A percentile compares a stretch with the other conserved stretches of the same genome.
These are phyloP conservation scores for Tretioscincus oriximinensis DNA, from an alignment of 2,113 vertebrate genomes.

Conservation along the genomic window DNA sequence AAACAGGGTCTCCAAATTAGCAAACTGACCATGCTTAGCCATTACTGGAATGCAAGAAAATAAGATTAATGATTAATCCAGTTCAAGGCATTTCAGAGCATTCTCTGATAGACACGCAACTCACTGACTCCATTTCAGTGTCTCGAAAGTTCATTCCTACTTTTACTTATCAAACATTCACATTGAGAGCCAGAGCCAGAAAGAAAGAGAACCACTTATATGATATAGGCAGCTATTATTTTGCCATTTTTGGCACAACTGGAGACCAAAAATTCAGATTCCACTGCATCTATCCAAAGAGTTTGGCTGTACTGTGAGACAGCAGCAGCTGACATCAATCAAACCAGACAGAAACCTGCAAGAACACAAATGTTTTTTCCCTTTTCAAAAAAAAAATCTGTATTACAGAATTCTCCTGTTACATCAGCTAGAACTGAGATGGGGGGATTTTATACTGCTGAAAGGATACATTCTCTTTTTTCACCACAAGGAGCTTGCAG, in stretches of 20 bases:
- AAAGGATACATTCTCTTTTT: too few relatives aligned
- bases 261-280: slow-evolving; percentile 59
- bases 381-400: slow-evolving; percentile 13
- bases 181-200: slow-evolving; percentile 27
- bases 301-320: slow-evolving; percentile 56
- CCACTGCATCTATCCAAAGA: slow-evolving; percentile 66
- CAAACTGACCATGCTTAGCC: slow-evolving; percentile 22
- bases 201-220: slow-evolving; percentile 54
- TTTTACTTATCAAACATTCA: slow-evolving; percentile 44
- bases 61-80: slow-evolving; percentile 53
- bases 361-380: slow-evolving; percentile 39
- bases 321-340: slow-evolving; percentile 74
- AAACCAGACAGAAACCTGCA: slow-evolving; percentile 53
- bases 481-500: too few relatives aligned
- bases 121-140: slow-evolving; percentile 44
- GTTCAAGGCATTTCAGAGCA: slow-evolving; percentile 44
- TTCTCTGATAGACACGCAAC: slow-evolving; percentile 32
- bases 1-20: slow-evolving; percentile 21
- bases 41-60: slow-evolving; percentile 44
- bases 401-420: slow-evolving; percentile 25
- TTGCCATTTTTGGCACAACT: slow-evolving; percentile 65
- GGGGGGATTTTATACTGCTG: too few relatives aligned
- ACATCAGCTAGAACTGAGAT: not conserved
- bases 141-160: slow-evolving; percentile 49
- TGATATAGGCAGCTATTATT: slow-evolving; percentile 56